These are phyloP conservation scores for Monodelphis domestica DNA, from an alignment of 2,797 vertebrate genomes.

Conservation along the genomic window DNA sequence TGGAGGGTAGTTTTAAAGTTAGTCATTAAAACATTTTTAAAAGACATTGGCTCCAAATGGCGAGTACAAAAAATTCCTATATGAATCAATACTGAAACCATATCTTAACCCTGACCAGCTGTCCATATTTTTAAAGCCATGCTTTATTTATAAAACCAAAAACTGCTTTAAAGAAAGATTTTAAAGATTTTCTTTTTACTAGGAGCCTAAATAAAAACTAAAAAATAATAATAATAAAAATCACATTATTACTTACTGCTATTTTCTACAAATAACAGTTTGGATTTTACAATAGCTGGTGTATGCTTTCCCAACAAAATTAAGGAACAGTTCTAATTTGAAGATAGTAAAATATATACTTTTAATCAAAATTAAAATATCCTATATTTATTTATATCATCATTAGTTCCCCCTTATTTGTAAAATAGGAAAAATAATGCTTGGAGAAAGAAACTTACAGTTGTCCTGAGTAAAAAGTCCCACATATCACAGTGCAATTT, in stretches of 20 bases:
- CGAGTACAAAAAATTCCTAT: conserved; percentile 30
- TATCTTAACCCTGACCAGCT: conserved; percentile 52
- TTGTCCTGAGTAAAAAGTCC: background rate
- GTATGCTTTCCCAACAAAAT: background rate
- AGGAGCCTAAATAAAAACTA: conserved; percentile 12
- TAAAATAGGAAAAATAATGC: background rate
- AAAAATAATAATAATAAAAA: too few species aligned
- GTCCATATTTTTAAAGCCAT: conserved; percentile 54
- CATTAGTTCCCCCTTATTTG: background rate
- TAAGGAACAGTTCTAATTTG: conserved; percentile 57
- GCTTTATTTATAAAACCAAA: conserved; percentile 13
- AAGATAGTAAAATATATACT: conserved; percentile 30
- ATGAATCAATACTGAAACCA: conserved; percentile 57
- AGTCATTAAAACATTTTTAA: conserved; percentile 37
- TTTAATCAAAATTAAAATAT: conserved; percentile 37
- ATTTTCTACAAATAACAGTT: conserved; percentile 42
- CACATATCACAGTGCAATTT: background rate
- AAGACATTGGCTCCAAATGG: conserved; percentile 50
- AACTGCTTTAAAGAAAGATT: conserved; percentile 35
- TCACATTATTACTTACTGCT: background rate
- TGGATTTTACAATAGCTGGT: conserved; percentile 21
- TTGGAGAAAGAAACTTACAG: background rate
- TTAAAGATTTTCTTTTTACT: conserved; percentile 14
- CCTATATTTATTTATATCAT: conserved; percentile 20
- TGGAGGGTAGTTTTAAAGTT: background rate